Conservation (phyloP, 2,888 invertebrate genomes). For the Mycalesis mineus region DNA sequence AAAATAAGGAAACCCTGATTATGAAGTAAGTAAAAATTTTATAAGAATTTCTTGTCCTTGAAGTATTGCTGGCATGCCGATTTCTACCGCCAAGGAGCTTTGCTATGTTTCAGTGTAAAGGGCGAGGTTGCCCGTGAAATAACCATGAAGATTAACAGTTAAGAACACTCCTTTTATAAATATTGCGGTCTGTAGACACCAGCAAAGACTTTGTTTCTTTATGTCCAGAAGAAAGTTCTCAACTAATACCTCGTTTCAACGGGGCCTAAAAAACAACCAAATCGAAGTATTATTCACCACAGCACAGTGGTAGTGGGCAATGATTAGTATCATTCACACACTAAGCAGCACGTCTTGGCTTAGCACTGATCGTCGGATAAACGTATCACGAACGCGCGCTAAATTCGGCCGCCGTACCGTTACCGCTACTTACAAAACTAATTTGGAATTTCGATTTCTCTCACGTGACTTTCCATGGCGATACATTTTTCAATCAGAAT, state of each 20-base stretch:
- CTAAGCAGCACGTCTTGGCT: conserved; percentile 25
- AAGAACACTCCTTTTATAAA: too few species aligned
- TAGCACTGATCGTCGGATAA: conserved; percentile 20
- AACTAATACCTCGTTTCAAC: background rate
- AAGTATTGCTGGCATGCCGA: too few species aligned
- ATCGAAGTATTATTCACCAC: background rate
- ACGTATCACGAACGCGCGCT: conserved; percentile 28
- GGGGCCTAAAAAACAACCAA: background rate
- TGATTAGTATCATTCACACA: conserved; percentile 2
- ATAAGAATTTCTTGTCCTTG: too few species aligned
- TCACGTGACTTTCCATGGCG: conserved; percentile 21
- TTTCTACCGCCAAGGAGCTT: too few species aligned
- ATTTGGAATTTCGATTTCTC: conserved; percentile 35
- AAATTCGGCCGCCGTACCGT: conserved; percentile 36
- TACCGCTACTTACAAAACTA: conserved; percentile 32
- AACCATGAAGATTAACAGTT: too few species aligned
- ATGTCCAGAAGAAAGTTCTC: too few species aligned
- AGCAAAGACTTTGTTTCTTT: too few species aligned
- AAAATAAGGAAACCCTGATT: too few species aligned
- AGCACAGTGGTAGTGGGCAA: background rate
- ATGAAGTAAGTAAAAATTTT: too few species aligned
- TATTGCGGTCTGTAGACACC: too few species aligned
- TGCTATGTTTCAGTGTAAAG: background rate
- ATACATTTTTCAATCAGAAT: background rate
- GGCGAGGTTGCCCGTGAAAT: too few species aligned